phyloP scores from a whole-genome alignment of 2,888 invertebrate species.

The Dendrolimus houi region DNA sequence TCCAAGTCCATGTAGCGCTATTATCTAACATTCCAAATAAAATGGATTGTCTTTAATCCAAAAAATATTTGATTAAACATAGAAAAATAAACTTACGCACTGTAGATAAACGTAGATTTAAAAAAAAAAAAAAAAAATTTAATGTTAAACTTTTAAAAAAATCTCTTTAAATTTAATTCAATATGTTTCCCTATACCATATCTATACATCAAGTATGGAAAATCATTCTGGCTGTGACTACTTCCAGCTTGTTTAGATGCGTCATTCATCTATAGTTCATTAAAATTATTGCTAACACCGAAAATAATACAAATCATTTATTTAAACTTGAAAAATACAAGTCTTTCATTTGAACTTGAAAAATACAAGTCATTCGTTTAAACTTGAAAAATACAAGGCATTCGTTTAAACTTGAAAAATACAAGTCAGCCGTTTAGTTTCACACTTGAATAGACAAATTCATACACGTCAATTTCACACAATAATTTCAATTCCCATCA shows the following conservation, averaged over 20 bases:
- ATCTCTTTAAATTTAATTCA: constrained; percentile 40
- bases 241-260: constrained; percentile 59
- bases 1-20: constrained; percentile 41
- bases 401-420: no score
- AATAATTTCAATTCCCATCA: constrained; percentile 24
- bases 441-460: no score
- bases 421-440: neutral
- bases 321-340: neutral
- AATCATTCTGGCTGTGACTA: constrained; percentile 75
- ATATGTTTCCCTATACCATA: constrained; percentile 56
- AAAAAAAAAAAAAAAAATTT: constrained; percentile 44
- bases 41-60: constrained; percentile 42
- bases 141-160: constrained; percentile 39
- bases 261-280: constrained; percentile 27
- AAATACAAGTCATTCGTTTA: no score
- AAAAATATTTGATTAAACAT: constrained; percentile 55
- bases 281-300: constrained; percentile 34
- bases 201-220: constrained; percentile 63
- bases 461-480: constrained; percentile 42
- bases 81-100: constrained; percentile 68
- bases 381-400: no score
- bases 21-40: constrained; percentile 62
- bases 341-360: no score
- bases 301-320: constrained; percentile 40
- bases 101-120: constrained; percentile 70